A percentile compares a stretch with the other conserved stretches of the same genome.
Evolutionary conservation across 1,140 invertebrate species (phyloP).

Genomic region (Orussus abietinus): DNA sequence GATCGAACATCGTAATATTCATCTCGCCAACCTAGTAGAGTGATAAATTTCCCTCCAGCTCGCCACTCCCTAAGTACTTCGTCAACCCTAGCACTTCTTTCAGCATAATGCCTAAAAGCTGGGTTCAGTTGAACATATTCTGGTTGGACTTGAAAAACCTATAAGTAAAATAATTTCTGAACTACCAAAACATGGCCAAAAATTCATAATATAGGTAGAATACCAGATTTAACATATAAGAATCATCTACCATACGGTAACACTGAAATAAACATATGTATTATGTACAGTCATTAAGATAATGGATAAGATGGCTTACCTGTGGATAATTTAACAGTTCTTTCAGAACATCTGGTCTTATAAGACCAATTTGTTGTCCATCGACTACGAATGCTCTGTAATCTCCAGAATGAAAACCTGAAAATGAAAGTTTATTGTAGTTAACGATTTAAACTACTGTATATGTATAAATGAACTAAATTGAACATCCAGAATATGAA

Average conservation of each 20-base stretch:
- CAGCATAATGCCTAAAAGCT: constrained; percentile 76
- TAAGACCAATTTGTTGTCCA: constrained; percentile 81
- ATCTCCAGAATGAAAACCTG: constrained; percentile 69
- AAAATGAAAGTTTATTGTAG: constrained; percentile 7
- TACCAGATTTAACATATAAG: too few species aligned
- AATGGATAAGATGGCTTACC: constrained; percentile 55
- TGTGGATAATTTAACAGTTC: constrained; percentile 77
- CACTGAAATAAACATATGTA: too few species aligned
- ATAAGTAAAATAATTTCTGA: constrained; percentile 16
- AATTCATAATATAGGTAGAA: too few species aligned
- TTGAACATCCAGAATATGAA: neutral
- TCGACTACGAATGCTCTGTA: constrained; percentile 83
- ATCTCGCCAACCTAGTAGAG: constrained; percentile 85
- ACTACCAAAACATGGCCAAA: too few species aligned
- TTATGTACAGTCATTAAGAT: too few species aligned
- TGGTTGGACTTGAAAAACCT: constrained; percentile 68
- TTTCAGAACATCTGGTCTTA: constrained; percentile 76
- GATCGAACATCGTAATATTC: constrained; percentile 86
- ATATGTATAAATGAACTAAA: constrained; percentile 1
- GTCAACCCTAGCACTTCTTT: constrained; percentile 74
- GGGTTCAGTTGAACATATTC: constrained; percentile 78
- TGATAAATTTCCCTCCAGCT: constrained; percentile 58
- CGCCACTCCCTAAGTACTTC: constrained; percentile 72
- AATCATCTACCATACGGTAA: too few species aligned
- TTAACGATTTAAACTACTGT: neutral